Evolutionary conservation across 2,888 invertebrate genomes (phyloP), one percentile per base, ranked within the genome.

Genomic region (Eupithecia pulchellata): DNA sequence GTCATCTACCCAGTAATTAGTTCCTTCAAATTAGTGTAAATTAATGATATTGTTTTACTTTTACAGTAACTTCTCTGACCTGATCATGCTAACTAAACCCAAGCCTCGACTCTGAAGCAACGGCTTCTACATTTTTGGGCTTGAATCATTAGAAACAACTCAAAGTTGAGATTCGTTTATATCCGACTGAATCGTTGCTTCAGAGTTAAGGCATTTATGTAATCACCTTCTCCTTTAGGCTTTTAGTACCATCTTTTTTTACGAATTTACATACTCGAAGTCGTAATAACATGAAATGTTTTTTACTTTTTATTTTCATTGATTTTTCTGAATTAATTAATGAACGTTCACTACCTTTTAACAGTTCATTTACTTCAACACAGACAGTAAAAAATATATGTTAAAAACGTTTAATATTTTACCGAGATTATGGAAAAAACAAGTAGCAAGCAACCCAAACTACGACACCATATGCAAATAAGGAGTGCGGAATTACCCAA

Each of bases 201-300:
- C 52, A 52, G 52, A 52, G 52, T 13, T 20, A 52, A 25, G 25
- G 47, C 20, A 61, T 30, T 69, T 77, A 77, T 74, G 77, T 77
- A 77, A 77, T 67, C 73, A 52, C 79, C 74, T 79, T 79, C 78
- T 75, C 79, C 76, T 79, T 77, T 75, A 71, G 25, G 52, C 52
- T 52, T 25, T 52, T 52, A 25, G 34, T 71, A 69, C 74, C 76
- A 69, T 79, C 76, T 73, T 64, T 63, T 63, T 68, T 63, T 67
- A 58, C 55, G 67, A 65, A 71, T 74, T 72, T 66, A 66, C 68
- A 68, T 72, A 57, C 65, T 13, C 39, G 47, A 57, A 6, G 57
- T 64, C 68, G 68, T 61, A 55, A 67, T 67, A 63, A 71, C 58
- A 57, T 61, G 68, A 71, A 64, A 64, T 60, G 64, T 39, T 55